Evolutionary conservation across 2,888 invertebrate genomes (phyloP).

Genomic region (Lingula anatina): DNA sequence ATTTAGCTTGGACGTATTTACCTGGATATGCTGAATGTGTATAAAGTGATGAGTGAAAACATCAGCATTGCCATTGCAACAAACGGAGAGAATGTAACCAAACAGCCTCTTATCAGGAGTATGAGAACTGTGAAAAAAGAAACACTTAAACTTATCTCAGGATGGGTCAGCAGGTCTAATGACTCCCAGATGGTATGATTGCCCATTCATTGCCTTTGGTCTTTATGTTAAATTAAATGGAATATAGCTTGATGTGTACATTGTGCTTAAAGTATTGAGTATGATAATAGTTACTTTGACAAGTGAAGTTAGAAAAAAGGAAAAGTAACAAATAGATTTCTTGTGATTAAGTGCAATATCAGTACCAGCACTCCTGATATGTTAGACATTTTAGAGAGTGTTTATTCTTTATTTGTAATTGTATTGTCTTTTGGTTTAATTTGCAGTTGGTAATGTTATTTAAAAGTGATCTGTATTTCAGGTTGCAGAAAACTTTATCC

Average conservation of each 20-base stretch:
- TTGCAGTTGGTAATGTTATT: background rate
- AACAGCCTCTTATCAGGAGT: conserved; percentile 93
- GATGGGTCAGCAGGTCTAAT: conserved; percentile 89
- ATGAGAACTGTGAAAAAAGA: conserved; percentile 99
- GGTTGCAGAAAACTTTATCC: conserved; percentile 94
- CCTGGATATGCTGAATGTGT: conserved; percentile 98
- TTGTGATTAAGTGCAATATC: no score
- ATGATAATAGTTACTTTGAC: no score
- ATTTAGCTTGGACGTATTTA: conserved; percentile 89
- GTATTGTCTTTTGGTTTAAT: background rate
- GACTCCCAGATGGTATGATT: conserved; percentile 61
- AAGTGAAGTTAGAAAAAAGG: no score
- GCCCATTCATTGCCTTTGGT: no score
- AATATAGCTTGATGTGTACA: no score
- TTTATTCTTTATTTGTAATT: no score
- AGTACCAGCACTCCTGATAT: no score
- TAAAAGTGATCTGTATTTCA: conserved; percentile 21
- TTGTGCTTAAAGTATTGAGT: no score
- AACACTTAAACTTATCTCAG: conserved; percentile 91
- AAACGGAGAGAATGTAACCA: conserved; percentile 94
- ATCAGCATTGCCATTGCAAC: conserved; percentile 68
- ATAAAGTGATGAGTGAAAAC: conserved; percentile 73
- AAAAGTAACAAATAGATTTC: no score
- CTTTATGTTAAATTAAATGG: no score
- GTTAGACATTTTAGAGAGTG: no score